Conservation (phyloP, 2,797 vertebrate genomes). For the Synanceia verrucosa region DNA sequence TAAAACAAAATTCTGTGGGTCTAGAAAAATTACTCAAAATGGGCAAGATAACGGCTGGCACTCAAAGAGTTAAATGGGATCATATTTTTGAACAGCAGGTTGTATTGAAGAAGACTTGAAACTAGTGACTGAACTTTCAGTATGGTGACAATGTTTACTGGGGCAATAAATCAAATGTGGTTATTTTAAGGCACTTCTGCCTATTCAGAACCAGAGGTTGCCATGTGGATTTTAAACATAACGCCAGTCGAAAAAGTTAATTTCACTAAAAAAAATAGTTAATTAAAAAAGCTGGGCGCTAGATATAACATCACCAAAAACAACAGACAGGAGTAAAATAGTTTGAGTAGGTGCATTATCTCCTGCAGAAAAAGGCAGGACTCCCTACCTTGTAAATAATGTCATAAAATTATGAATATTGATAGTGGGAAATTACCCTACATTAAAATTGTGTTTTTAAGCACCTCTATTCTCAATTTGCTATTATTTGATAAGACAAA, state of each 20-base stretch:
- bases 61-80: no score
- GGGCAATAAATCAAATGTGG: no score
- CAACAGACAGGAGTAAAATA: not conserved
- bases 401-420: not conserved
- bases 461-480: not conserved
- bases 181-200: not conserved
- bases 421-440: not conserved
- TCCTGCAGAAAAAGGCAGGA: not conserved
- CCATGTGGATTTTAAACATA: not conserved
- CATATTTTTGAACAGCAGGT: no score
- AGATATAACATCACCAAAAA: not conserved
- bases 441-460: not conserved
- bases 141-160: no score
- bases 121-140: no score
- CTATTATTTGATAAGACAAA: not conserved
- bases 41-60: no score
- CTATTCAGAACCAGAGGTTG: not conserved
- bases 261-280: not conserved
- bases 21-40: no score
- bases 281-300: not conserved
- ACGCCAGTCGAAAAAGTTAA: not conserved
- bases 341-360: not conserved
- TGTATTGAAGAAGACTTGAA: no score
- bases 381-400: no score
- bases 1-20: no score